Percentiles rank a stretch among this genome's conserved stretches.
Evolutionary conservation across 2,888 invertebrate species (phyloP).

Genomic region (Xylota segnis): DNA sequence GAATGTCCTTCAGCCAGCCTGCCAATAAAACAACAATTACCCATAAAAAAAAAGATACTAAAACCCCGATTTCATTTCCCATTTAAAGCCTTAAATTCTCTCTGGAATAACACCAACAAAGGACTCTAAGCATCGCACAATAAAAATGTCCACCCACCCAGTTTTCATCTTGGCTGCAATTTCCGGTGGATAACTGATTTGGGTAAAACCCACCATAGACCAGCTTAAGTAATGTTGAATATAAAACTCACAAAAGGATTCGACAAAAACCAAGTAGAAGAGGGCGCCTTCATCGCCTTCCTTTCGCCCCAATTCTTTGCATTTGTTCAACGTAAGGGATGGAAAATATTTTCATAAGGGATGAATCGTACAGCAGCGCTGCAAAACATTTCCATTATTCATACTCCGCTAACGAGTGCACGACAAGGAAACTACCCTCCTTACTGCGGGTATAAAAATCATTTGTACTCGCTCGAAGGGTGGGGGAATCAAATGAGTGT

Average conservation of each 20-base stretch:
- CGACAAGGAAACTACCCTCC: slow-evolving; percentile 65
- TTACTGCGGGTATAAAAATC: slow-evolving; percentile 62
- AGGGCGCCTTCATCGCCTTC: slow-evolving; percentile 46
- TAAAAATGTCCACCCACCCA: slow-evolving; percentile 66
- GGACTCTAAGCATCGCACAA: slow-evolving; percentile 24
- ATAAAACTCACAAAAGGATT: slow-evolving; percentile 56
- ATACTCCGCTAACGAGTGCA: slow-evolving; percentile 59
- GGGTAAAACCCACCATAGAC: slow-evolving; percentile 35
- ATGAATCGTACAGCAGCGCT: slow-evolving; percentile 35
- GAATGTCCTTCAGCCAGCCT: not conserved
- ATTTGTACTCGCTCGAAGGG: slow-evolving; percentile 56
- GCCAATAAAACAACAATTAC: slow-evolving; percentile 15
- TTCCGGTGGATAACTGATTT: slow-evolving; percentile 71
- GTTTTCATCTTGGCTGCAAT: slow-evolving; percentile 59
- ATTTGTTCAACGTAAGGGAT: slow-evolving; percentile 55
- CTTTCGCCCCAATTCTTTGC: slow-evolving; percentile 8
- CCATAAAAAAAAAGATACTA: slow-evolving; percentile 56
- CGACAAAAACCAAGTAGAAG: not conserved
- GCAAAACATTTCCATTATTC: slow-evolving; percentile 71
- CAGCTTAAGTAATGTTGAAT: slow-evolving; percentile 15
- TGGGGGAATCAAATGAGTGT: slow-evolving; percentile 68
- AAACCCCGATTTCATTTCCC: slow-evolving; percentile 41
- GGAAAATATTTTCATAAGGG: slow-evolving; percentile 62
- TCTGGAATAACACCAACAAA: slow-evolving; percentile 22
- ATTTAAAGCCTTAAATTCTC: slow-evolving; percentile 42